Evolutionary conservation across 2,888 invertebrate genomes (phyloP).

Genomic region (Dolichomitus sp.): DNA sequence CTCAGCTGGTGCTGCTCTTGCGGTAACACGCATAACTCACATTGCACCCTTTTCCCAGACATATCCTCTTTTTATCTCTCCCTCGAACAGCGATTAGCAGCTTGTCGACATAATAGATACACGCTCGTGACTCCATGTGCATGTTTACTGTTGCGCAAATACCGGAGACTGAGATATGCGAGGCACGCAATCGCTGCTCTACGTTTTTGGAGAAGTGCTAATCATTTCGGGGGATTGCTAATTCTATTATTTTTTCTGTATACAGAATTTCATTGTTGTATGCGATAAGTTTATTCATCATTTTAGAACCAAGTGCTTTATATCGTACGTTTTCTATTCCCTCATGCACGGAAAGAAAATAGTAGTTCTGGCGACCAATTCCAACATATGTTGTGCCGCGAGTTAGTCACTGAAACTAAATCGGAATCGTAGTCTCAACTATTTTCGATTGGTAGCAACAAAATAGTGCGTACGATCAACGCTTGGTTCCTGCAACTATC

Average conservation of each 20-base stretch:
- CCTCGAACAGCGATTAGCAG: slow-evolving; percentile 55
- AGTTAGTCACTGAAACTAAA: no score
- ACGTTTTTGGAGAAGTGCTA: background rate
- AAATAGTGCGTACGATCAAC: no score
- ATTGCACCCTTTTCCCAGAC: slow-evolving; percentile 64
- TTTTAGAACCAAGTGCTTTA: no score
- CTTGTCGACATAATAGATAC: slow-evolving; percentile 58
- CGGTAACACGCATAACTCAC: slow-evolving; percentile 57
- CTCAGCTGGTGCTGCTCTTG: slow-evolving; percentile 20
- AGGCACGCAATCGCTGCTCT: slow-evolving; percentile 70
- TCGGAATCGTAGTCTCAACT: no score
- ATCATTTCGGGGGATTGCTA: slow-evolving; percentile 12
- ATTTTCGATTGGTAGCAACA: no score
- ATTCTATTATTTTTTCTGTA: background rate
- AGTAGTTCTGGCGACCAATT: no score
- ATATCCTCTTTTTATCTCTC: slow-evolving; percentile 16
- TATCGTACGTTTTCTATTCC: no score
- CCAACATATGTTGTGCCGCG: no score
- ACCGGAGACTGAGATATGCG: slow-evolving; percentile 71
- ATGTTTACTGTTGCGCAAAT: slow-evolving; percentile 69
- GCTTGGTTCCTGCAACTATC: no score
- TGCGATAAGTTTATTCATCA: background rate
- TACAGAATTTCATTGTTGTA: background rate
- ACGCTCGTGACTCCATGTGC: slow-evolving; percentile 1
- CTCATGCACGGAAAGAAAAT: no score